Percentiles rank a stretch among this genome's conserved stretches.
Conservation (phyloP, 2,113 vertebrate genomes). For the Peromyscus polionotus region DNA sequence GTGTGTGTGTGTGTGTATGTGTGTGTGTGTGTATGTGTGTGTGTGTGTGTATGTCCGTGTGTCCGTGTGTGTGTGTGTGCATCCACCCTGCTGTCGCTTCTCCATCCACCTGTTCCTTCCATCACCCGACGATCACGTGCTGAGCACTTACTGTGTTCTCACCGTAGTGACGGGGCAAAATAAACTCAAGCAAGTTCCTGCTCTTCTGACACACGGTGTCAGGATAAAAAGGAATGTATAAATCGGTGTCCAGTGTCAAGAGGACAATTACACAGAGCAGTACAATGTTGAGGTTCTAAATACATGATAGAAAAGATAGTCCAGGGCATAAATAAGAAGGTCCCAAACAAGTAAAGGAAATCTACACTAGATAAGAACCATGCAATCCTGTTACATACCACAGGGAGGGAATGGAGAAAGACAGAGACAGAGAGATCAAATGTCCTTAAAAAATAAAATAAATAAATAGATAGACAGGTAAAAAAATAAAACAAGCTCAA, state of each 20-base stretch:
- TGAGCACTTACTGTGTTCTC: background rate
- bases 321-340: background rate
- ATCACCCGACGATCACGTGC: rapidly evolving
- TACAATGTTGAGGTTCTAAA: background rate
- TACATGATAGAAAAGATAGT: background rate
- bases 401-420: background rate
- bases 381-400: background rate
- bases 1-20: too few relatives aligned
- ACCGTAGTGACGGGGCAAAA: background rate
- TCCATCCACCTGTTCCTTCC: background rate
- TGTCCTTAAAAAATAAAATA: background rate
- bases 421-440: background rate
- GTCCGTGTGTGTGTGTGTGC: background rate
- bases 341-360: background rate
- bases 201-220: background rate
- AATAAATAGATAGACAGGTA: too few relatives aligned
- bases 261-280: background rate
- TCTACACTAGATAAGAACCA: background rate
- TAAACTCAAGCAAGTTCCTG: background rate
- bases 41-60: too few relatives aligned
- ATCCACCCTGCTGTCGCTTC: too few relatives aligned
- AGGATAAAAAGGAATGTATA: background rate
- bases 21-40: too few relatives aligned
- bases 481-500: too few relatives aligned
- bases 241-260: background rate